Evolutionary conservation across 2,797 vertebrate species (phyloP).

Genomic region (Eidolon dupreanum): DNA sequence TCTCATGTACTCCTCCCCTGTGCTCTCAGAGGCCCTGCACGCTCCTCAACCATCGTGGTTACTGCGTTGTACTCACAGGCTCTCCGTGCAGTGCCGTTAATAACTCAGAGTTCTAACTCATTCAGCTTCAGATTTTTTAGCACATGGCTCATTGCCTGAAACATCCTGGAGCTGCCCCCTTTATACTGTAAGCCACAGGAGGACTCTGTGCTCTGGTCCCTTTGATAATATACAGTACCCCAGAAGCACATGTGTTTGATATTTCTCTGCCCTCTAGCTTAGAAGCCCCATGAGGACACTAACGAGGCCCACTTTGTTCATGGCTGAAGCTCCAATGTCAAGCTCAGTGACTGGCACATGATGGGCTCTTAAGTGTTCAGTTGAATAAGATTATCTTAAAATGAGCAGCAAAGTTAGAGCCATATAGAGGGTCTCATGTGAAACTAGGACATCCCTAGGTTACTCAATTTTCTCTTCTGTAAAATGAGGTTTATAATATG

Average conservation of each 20-base stretch:
- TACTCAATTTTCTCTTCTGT: not conserved
- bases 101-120: not conserved
- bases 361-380: not conserved
- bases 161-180: not conserved
- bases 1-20: accelerated
- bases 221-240: not conserved
- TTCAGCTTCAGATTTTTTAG: not conserved
- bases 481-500: not conserved
- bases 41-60: not conserved
- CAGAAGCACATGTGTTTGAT: not conserved
- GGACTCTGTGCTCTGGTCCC: not conserved
- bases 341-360: not conserved
- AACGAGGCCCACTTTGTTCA: not conserved
- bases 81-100: not conserved
- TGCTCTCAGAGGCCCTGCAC: not conserved
- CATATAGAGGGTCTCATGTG: not conserved
- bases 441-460: not conserved
- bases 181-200: not conserved
- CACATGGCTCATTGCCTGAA: not conserved
- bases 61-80: too few relatives aligned
- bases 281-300: not conserved
- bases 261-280: not conserved
- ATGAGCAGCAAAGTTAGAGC: not conserved
- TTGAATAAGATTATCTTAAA: not conserved
- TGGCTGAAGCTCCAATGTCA: not conserved